These are phyloP conservation scores for Rhinopomastus cyanomelas DNA, from an alignment of 2,113 vertebrate species.

Conservation along the genomic window DNA sequence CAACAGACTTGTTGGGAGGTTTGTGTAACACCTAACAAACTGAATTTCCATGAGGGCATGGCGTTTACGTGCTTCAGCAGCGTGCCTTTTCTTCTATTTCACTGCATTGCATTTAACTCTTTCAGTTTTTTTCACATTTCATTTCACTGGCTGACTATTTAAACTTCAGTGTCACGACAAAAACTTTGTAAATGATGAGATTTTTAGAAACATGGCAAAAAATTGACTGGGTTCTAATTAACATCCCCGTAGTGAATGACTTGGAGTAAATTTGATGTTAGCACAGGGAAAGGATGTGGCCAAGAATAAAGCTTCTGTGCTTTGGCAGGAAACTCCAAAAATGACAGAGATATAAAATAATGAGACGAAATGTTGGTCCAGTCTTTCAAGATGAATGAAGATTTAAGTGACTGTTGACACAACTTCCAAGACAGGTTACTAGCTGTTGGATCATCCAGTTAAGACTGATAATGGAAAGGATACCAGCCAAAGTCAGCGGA, in stretches of 20 bases:
- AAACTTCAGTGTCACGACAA: not conserved
- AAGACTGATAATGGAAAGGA: not conserved
- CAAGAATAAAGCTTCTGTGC: not conserved
- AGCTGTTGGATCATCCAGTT: not conserved
- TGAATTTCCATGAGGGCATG: not conserved
- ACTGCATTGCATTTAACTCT: not conserved
- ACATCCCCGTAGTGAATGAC: not conserved
- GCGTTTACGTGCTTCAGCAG: not conserved
- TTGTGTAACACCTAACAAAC: conserved; percentile 7
- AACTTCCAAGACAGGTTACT: not conserved
- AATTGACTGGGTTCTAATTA: not conserved
- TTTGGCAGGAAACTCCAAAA: not conserved
- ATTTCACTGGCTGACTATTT: not conserved
- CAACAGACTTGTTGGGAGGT: not conserved
- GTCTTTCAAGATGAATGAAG: not conserved
- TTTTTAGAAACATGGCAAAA: not conserved
- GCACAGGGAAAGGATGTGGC: not conserved
- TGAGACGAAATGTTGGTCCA: not conserved
- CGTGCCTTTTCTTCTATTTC: not conserved
- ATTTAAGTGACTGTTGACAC: not conserved
- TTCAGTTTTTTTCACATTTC: not conserved
- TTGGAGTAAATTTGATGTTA: not conserved
- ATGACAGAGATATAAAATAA: not conserved
- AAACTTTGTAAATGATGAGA: not conserved
- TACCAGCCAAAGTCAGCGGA: not conserved